Conservation (phyloP, 2,797 vertebrate species). For the Setipinna tenuifilis region DNA sequence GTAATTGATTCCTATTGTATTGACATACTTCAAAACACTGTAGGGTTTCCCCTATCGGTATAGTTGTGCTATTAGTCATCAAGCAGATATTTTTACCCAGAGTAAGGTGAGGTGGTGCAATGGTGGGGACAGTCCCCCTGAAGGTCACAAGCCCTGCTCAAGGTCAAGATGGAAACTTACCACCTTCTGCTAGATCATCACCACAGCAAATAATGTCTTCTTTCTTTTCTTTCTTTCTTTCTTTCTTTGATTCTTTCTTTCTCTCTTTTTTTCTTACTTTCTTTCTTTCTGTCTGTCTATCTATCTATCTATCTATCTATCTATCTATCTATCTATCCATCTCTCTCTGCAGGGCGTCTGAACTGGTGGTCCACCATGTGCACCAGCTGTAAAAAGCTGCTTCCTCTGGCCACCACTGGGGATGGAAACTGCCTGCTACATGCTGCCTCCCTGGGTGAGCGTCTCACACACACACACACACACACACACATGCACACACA, state of each 20-base stretch:
- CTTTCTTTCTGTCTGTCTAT: not conserved
- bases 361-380: constrained; percentile 99
- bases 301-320: not conserved
- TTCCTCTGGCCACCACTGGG: constrained; percentile 95
- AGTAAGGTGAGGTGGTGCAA: too few species aligned
- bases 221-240: not conserved
- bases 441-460: constrained; percentile 93
- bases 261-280: not conserved
- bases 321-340: too few species aligned
- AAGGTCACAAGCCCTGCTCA: too few species aligned
- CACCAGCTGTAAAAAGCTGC: constrained; percentile 94
- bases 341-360: constrained; percentile 84
- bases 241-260: not conserved
- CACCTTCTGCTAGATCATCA: too few species aligned
- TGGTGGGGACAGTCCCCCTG: too few species aligned
- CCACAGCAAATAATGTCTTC: too few species aligned
- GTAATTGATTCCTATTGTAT: too few species aligned
- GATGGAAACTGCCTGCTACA: constrained; percentile 98
- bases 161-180: too few species aligned
- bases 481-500: not conserved
- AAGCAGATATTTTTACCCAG: too few species aligned
- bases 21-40: too few species aligned
- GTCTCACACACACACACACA: not conserved
- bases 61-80: too few species aligned
- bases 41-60: too few species aligned